These are phyloP conservation scores for Syngnathus typhle DNA, from an alignment of 2,113 vertebrate genomes.

Conservation along the genomic window DNA sequence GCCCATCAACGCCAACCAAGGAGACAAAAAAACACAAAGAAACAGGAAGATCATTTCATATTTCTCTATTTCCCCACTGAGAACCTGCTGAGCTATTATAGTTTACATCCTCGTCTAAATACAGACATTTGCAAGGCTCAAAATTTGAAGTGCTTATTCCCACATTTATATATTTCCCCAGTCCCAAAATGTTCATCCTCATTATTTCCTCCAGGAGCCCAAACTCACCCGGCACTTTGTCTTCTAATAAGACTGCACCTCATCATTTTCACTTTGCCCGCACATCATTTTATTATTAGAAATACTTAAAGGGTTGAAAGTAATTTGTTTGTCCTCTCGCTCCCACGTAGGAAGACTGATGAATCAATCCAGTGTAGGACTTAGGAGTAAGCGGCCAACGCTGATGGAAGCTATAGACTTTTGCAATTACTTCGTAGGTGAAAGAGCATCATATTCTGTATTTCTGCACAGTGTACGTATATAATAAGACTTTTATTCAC, in stretches of 20 bases:
- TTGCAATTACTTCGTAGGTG: constrained; percentile 52
- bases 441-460: constrained; percentile 31
- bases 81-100: constrained; percentile 13
- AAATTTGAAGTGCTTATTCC: constrained; percentile 22
- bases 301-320: constrained; percentile 45
- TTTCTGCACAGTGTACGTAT: constrained; percentile 11
- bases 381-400: constrained; percentile 55
- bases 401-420: constrained; percentile 41
- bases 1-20: not conserved
- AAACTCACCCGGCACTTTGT: constrained; percentile 38
- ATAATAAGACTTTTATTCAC: constrained; percentile 41
- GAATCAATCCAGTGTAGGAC: constrained; percentile 44
- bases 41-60: not conserved
- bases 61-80: constrained; percentile 31
- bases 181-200: constrained; percentile 47
- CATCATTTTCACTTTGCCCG: constrained; percentile 7
- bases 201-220: constrained; percentile 57
- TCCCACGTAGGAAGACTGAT: constrained; percentile 41
- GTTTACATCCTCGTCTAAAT: constrained; percentile 29
- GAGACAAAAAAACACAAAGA: not conserved
- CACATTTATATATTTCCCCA: constrained; percentile 38
- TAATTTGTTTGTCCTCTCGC: constrained; percentile 57
- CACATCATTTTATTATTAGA: constrained; percentile 46
- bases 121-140: constrained; percentile 39
- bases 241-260: constrained; percentile 40